A percentile compares a stretch with the other conserved stretches of the same genome.
Conservation (phyloP, 2,113 vertebrate genomes). For the Myanophis thanlyinensis region DNA sequence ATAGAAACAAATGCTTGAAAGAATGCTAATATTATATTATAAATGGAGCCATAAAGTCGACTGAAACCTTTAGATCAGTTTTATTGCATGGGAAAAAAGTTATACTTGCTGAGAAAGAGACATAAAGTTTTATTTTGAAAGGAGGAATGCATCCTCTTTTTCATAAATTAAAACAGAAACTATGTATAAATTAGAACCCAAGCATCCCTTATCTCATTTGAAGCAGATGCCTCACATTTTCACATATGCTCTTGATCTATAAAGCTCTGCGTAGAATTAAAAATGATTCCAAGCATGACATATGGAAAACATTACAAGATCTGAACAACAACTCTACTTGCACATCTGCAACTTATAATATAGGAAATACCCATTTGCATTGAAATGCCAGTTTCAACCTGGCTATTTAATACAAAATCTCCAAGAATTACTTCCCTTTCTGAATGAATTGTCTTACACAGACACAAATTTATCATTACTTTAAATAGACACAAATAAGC, state of each 20-base stretch:
- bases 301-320: not conserved
- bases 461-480: not conserved
- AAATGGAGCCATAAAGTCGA: constrained; percentile 16
- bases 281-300: not conserved
- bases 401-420: not conserved
- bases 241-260: constrained; percentile 1
- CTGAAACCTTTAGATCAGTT: constrained; percentile 19
- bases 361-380: not conserved
- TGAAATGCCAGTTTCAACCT: not conserved
- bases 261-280: not conserved
- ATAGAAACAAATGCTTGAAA: not conserved
- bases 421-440: not conserved
- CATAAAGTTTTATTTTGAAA: constrained; percentile 20
- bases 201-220: not conserved
- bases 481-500: not conserved
- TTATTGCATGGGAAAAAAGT: constrained; percentile 18
- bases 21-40: not conserved
- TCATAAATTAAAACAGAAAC: constrained; percentile 17
- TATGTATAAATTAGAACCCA: constrained; percentile 12
- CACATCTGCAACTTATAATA: not conserved
- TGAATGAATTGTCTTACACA: not conserved
- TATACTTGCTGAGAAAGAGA: not conserved
- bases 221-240: constrained; percentile 17
- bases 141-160: not conserved
- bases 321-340: not conserved